Conservation (phyloP, 2,888 invertebrate genomes). For the Agrochola macilenta region DNA sequence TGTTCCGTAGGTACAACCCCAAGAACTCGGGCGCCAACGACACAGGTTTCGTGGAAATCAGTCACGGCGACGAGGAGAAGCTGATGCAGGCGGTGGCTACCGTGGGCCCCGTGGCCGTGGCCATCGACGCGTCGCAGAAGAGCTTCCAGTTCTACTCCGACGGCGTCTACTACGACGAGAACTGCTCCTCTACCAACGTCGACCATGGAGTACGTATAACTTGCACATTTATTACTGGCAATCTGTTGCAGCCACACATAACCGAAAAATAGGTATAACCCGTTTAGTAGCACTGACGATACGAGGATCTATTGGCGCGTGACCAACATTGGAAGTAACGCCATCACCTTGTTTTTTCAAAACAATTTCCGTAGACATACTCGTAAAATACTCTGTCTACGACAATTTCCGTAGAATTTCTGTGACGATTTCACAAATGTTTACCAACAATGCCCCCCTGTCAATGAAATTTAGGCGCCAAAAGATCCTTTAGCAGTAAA, state of each 20-base stretch:
- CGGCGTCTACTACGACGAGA: slow-evolving; percentile 95
- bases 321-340: background rate
- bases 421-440: background rate
- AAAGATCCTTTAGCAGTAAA: background rate
- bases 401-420: background rate
- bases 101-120: slow-evolving; percentile 96
- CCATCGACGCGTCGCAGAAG: slow-evolving; percentile 96
- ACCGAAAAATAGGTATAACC: background rate
- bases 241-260: background rate
- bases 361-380: too few relatives aligned
- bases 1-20: slow-evolving; percentile 90
- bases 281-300: background rate
- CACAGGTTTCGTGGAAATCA: slow-evolving; percentile 94
- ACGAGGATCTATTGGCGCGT: background rate
- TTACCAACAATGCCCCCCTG: background rate
- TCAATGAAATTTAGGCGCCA: background rate
- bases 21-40: slow-evolving; percentile 94
- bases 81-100: slow-evolving; percentile 95
- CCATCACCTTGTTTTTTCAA: too few relatives aligned
- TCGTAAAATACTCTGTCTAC: too few relatives aligned
- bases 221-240: background rate
- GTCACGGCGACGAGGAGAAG: slow-evolving; percentile 93
- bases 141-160: slow-evolving; percentile 96
- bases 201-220: slow-evolving; percentile 94
- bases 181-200: slow-evolving; percentile 93